Evolutionary conservation across 2,888 invertebrate genomes (phyloP).

Genomic region (Cecidostiba fungosa): DNA sequence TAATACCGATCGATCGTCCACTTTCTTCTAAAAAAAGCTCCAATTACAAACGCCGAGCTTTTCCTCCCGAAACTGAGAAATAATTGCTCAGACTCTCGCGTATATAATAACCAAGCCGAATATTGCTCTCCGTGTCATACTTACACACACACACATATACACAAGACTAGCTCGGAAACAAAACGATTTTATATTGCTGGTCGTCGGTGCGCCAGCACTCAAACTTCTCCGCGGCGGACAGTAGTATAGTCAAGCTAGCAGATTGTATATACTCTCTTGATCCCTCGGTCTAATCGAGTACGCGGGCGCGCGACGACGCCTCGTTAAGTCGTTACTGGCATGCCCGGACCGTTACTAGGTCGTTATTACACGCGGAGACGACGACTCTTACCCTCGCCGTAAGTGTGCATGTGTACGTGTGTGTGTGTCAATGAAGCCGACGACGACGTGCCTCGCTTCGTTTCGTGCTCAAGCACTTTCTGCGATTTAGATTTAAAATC

Average conservation of each 20-base stretch:
- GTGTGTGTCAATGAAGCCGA: conserved; percentile 21
- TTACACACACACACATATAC: too few relatives aligned
- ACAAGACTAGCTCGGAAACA: background rate
- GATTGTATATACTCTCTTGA: conserved; percentile 5
- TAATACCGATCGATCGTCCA: too few relatives aligned
- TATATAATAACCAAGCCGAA: too few relatives aligned
- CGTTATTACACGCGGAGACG: conserved; percentile 48
- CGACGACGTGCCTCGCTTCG: background rate
- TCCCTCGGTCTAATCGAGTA: conserved; percentile 35
- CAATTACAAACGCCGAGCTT: too few relatives aligned
- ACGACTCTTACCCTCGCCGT: background rate
- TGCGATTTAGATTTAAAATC: background rate
- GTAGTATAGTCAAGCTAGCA: background rate
- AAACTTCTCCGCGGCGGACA: background rate
- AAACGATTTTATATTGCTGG: background rate
- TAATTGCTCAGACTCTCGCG: too few relatives aligned
- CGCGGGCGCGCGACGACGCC: conserved; percentile 9
- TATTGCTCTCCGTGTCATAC: too few relatives aligned
- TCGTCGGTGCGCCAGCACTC: background rate
- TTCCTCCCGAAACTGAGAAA: too few relatives aligned
- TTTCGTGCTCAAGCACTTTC: conserved; percentile 10
- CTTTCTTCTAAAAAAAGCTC: too few relatives aligned
- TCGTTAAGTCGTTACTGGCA: conserved; percentile 56
- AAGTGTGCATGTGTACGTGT: too few relatives aligned
- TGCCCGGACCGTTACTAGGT: conserved; percentile 57